Evolutionary conservation across 1,140 invertebrate genomes (phyloP).

Genomic region (Oryzaephilus surinamensis): DNA sequence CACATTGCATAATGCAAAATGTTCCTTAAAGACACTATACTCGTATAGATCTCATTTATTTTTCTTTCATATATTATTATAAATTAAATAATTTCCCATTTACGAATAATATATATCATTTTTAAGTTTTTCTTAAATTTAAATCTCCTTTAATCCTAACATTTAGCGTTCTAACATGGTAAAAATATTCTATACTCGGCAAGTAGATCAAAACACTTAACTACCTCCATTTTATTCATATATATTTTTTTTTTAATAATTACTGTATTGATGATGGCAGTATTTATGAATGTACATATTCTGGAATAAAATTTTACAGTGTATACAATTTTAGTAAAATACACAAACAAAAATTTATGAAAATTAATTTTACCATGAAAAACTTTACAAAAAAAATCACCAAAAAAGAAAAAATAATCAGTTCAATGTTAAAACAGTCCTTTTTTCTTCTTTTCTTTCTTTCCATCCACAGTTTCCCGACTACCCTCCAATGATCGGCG

Average conservation of each 20-base stretch:
- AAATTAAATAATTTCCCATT: constrained; percentile 15
- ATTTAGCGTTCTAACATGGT: constrained; percentile 14
- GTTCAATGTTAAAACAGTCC: constrained; percentile 30
- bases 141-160: too few relatives aligned
- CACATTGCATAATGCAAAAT: constrained; percentile 24
- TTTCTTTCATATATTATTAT: too few relatives aligned
- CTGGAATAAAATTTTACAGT: too few relatives aligned
- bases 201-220: too few relatives aligned
- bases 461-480: constrained; percentile 53
- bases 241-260: too few relatives aligned
- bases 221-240: too few relatives aligned
- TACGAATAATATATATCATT: too few relatives aligned
- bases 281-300: too few relatives aligned
- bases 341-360: constrained; percentile 12
- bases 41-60: constrained; percentile 3
- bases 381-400: constrained; percentile 1
- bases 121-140: too few relatives aligned
- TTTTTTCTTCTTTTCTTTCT: constrained; percentile 36
- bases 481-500: constrained; percentile 74
- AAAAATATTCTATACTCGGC: constrained; percentile 13
- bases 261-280: constrained; percentile 14
- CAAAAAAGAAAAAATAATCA: constrained; percentile 1
- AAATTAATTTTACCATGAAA: too few relatives aligned
- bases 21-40: constrained; percentile 17
- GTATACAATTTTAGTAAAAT: too few relatives aligned